Evolutionary conservation across 2,797 vertebrate species (phyloP).

Genomic region (Uromys caudimaculatus): DNA sequence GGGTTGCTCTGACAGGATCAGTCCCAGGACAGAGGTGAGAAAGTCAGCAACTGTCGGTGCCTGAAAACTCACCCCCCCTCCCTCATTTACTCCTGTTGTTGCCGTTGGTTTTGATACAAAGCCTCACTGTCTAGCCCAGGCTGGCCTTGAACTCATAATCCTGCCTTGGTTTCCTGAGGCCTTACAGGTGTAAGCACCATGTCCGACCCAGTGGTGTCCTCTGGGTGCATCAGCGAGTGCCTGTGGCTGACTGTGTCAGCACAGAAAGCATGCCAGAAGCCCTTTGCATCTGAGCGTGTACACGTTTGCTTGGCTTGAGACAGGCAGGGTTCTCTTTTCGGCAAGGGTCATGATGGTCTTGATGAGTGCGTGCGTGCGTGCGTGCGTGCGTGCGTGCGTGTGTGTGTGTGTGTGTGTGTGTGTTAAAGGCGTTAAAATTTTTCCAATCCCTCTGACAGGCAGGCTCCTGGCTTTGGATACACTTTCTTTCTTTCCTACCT

Average conservation of each 20-base stretch:
- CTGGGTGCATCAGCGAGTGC: neutral
- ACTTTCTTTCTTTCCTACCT: neutral
- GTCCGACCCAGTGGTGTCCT: neutral
- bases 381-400: neutral
- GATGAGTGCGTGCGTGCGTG: neutral
- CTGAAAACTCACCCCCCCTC: neutral
- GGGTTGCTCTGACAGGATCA: neutral
- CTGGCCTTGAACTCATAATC: neutral
- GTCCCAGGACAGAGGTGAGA: rapidly evolving
- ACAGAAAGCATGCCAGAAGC: rapidly evolving
- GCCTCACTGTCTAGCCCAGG: neutral
- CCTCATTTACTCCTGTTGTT: neutral
- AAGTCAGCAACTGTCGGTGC: neutral
- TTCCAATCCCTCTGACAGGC: neutral
- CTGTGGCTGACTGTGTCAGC: too few relatives aligned
- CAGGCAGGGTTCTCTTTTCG: neutral
- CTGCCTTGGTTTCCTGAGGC: neutral
- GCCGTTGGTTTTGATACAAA: neutral
- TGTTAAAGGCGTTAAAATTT: neutral
- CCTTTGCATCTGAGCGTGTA: neutral
- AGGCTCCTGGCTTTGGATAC: neutral
- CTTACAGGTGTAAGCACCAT: neutral
- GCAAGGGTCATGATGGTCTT: neutral
- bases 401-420: neutral
- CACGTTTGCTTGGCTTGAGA: rapidly evolving